These are phyloP conservation scores for Leptinotarsa rubiginosa DNA, from an alignment of 2,888 invertebrate genomes.

Conservation along the genomic window DNA sequence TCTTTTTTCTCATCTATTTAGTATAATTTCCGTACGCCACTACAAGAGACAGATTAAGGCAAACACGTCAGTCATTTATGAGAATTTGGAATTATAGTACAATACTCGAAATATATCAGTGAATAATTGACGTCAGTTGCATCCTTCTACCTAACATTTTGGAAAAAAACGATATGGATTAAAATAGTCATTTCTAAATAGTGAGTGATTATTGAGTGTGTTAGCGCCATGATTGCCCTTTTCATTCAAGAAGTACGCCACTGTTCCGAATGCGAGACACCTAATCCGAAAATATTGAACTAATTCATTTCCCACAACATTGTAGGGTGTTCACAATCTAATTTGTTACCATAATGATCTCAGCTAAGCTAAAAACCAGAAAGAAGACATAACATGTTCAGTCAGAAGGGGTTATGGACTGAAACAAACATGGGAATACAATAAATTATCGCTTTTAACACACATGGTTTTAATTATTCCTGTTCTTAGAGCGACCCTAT, in stretches of 20 bases:
- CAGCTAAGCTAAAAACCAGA: conserved; percentile 49
- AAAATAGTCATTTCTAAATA: too few relatives aligned
- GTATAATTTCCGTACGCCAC: too few relatives aligned
- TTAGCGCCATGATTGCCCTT: background rate
- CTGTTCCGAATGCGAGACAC: background rate
- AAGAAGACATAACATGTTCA: conserved; percentile 54
- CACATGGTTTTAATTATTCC: conserved; percentile 51
- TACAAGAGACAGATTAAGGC: too few relatives aligned
- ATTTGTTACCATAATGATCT: conserved; percentile 37
- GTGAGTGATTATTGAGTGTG: too few relatives aligned
- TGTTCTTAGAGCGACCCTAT: conserved; percentile 34
- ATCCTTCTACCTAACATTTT: too few relatives aligned
- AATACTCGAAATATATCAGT: too few relatives aligned
- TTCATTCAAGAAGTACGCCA: background rate
- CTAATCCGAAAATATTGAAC: background rate
- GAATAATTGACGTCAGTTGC: too few relatives aligned
- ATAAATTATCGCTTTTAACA: conserved; percentile 46
- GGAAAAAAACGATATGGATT: too few relatives aligned
- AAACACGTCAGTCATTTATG: too few relatives aligned
- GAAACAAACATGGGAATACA: conserved; percentile 49
- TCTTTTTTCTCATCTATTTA: too few relatives aligned
- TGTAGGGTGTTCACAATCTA: conserved; percentile 40
- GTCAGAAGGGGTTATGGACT: conserved; percentile 54
- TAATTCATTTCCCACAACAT: conserved; percentile 26
- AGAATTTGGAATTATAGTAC: too few relatives aligned